phyloP scores from a whole-genome alignment of 2,888 invertebrate species.

The Eristalis tenax region DNA sequence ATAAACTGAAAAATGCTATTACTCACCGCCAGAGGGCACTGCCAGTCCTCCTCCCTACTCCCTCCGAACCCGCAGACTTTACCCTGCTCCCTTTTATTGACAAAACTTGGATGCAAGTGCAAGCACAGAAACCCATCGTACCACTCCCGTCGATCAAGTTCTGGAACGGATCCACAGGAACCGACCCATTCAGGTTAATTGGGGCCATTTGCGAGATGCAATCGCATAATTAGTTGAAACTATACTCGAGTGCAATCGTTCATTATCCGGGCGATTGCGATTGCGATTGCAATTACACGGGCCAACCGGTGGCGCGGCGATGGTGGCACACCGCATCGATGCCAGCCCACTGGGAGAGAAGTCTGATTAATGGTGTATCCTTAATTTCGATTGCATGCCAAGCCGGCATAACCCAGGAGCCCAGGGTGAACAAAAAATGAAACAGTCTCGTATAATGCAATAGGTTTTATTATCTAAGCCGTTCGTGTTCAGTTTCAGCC shows the following conservation, averaged over 20 bases:
- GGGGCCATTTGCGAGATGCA: slow-evolving; percentile 31
- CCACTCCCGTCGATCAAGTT: neutral
- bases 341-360: neutral
- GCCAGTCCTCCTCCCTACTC: neutral
- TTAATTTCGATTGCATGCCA: slow-evolving; percentile 62
- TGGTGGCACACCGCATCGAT: neutral
- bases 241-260: slow-evolving; percentile 36
- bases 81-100: neutral
- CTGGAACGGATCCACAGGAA: neutral
- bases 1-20: neutral
- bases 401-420: slow-evolving; percentile 11
- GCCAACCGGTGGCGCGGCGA: neutral
- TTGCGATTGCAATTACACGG: slow-evolving; percentile 24
- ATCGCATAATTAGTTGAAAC: slow-evolving; percentile 41
- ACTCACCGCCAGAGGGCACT: neutral
- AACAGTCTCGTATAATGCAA: slow-evolving; percentile 29
- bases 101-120: neutral
- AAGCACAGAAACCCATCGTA: neutral
- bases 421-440: neutral
- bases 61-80: neutral
- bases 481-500: slow-evolving; percentile 28
- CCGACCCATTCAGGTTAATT: slow-evolving; percentile 26
- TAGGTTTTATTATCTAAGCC: slow-evolving; percentile 36
- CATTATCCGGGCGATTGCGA: slow-evolving; percentile 23
- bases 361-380: slow-evolving; percentile 46